Evolutionary conservation across 2,797 vertebrate species (phyloP), one percentile per base, ranked within the genome.

Genomic region (Liasis olivaceus): DNA sequence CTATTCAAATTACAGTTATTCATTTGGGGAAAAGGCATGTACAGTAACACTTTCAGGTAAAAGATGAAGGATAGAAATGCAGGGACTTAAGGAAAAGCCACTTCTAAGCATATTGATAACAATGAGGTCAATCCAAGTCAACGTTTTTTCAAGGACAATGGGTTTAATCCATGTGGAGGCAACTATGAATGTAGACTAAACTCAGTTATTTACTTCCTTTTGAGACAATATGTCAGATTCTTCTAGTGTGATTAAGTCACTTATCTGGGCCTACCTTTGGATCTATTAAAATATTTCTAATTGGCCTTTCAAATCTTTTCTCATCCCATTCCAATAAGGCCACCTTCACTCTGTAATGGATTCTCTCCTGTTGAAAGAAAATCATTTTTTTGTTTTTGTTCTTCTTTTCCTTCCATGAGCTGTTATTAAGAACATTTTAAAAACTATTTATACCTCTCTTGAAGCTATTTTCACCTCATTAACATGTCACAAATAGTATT

Each of bases 381-480:
- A 17, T 26, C 22, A 26, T n/a, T 15, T 69, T 69, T 66, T n/a
- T 51, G 1, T n/a, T 54, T 15, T 6, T 24, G 9, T 60, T 51
- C 51, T 66, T 89, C 69, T 89, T 47, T 63, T 56, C 54, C 36
- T 28, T 47, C 6, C n/a, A 26, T 28, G 24, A 88, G 69, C 66
- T 64, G 66, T 31, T 77, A 88, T 93, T 84, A 90, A 87, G 51
- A 84, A 66, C 22, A 88, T 81, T 90, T 87, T 69, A 64, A 69
- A 69, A 81, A 84, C 69, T 60, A 90, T 90, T 93, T 85, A 84
- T 89, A 90, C 69, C 59, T 90, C 85, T 64, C 60, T 87, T 47
- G 42, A 36, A 91, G 69, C 69, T 84, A 93, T 90, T 90, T 90
- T 91, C 69, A 93, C 92, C 85, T 93, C 89, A 93, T 64, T 90